Percentiles rank a stretch among this genome's conserved stretches.
These are phyloP conservation scores for Brenthis daphne DNA, from an alignment of 2,888 invertebrate species.

Conservation along the genomic window DNA sequence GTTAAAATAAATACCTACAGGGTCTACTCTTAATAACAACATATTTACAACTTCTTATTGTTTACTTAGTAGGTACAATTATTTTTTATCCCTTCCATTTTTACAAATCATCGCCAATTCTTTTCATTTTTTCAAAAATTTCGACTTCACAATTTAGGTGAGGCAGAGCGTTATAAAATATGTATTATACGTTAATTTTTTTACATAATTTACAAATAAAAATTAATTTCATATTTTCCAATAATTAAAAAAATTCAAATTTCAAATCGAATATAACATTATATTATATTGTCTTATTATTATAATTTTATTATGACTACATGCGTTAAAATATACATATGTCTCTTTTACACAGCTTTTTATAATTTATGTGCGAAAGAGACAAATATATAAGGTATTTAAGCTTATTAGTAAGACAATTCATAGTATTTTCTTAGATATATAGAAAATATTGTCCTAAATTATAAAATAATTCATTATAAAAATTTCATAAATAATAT, in stretches of 20 bases:
- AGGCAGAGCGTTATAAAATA: constrained; percentile 49
- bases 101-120: constrained; percentile 58
- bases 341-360: constrained; percentile 3
- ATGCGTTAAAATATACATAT: not conserved
- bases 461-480: constrained; percentile 9
- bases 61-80: constrained; percentile 69
- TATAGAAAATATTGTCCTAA: constrained; percentile 17
- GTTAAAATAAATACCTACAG: constrained; percentile 81
- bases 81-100: constrained; percentile 49
- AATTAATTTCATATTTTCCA: constrained; percentile 29
- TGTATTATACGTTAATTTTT: constrained; percentile 12
- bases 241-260: constrained; percentile 28
- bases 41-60: constrained; percentile 68
- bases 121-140: constrained; percentile 52
- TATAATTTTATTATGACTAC: constrained; percentile 18
- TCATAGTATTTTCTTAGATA: constrained; percentile 9
- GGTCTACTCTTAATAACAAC: constrained; percentile 75
- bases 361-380: constrained; percentile 8
- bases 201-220: constrained; percentile 32
- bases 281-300: constrained; percentile 17
- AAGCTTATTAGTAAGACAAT: constrained; percentile 12
- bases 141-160: constrained; percentile 41
- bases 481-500: constrained; percentile 5
- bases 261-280: constrained; percentile 30
- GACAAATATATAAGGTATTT: not conserved